These are phyloP conservation scores for Drosophila burlai DNA, from an alignment of 1,140 invertebrate genomes.

Conservation along the genomic window DNA sequence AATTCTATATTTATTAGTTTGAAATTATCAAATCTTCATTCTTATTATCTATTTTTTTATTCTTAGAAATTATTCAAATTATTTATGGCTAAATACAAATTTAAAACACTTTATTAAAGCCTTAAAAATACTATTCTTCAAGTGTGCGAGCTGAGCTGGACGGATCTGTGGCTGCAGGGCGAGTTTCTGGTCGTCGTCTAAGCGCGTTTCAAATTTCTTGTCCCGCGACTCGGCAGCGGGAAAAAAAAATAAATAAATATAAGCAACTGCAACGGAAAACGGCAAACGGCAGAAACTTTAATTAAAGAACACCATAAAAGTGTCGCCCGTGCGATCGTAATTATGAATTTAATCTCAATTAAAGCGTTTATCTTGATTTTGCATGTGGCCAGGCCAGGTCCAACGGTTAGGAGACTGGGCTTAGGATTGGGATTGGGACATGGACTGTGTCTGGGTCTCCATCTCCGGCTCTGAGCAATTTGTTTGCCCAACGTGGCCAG, in stretches of 20 bases:
- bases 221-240: conserved; percentile 31
- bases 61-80: neutral
- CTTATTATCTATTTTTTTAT: no score
- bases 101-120: neutral
- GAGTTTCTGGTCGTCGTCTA: conserved; percentile 51
- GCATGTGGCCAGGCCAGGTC: conserved; percentile 36
- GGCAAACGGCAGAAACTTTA: conserved; percentile 67
- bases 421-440: conserved; percentile 3
- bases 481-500: conserved; percentile 64
- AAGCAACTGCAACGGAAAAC: conserved; percentile 39
- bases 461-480: conserved; percentile 55
- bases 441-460: conserved; percentile 16
- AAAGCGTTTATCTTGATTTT: conserved; percentile 83
- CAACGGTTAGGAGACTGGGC: neutral
- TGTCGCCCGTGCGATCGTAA: conserved; percentile 82
- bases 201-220: conserved; percentile 78
- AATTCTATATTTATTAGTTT: neutral
- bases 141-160: conserved; percentile 19
- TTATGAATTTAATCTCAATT: conserved; percentile 84
- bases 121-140: neutral
- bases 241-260: conserved; percentile 10
- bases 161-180: conserved; percentile 52
- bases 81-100: neutral
- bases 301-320: conserved; percentile 84
- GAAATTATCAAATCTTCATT: neutral